phyloP scores from a whole-genome alignment of 2,113 vertebrate genomes.

The Leptosomus discolor region DNA sequence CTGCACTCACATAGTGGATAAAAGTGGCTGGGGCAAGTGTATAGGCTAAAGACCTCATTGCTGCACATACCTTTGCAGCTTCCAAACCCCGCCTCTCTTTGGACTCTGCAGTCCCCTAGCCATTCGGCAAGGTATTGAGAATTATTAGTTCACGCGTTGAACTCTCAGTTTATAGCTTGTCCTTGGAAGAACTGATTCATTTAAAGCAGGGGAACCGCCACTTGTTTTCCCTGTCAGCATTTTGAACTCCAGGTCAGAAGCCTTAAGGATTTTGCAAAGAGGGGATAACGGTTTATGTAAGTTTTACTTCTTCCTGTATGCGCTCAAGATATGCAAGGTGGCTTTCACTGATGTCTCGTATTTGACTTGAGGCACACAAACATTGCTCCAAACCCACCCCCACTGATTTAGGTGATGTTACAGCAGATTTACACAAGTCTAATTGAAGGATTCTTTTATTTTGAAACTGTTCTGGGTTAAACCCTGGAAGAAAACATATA shows the following conservation, averaged over 20 bases:
- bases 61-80: neutral
- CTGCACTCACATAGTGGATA: neutral
- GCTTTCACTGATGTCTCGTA: neutral
- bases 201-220: neutral
- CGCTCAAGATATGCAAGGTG: neutral
- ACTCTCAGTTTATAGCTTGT: neutral
- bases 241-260: neutral
- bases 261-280: neutral
- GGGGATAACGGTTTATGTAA: neutral
- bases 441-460: constrained; percentile 23
- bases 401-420: neutral
- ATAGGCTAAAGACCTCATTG: neutral
- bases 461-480: neutral
- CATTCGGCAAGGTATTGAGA: neutral
- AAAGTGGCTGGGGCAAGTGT: neutral
- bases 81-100: neutral
- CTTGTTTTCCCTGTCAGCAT: neutral
- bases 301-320: neutral
- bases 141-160: neutral
- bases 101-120: neutral
- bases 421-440: neutral
- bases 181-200: neutral
- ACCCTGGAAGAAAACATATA: neutral
- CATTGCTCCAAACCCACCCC: neutral
- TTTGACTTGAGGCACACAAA: neutral